These are phyloP conservation scores for Sinocyclocheilus rhinocerous DNA, from an alignment of 2,113 vertebrate species.

Conservation along the genomic window DNA sequence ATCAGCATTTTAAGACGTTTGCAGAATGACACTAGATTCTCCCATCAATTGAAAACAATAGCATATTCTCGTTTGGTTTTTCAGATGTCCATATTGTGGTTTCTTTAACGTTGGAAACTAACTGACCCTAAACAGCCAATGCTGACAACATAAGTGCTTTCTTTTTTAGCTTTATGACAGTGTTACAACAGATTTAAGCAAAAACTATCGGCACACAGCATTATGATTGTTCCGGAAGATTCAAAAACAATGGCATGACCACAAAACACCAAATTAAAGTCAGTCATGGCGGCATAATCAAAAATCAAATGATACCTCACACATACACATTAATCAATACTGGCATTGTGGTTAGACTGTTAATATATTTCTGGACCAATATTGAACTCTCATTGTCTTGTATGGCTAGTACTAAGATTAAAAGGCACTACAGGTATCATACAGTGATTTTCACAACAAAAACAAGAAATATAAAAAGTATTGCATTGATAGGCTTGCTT, in stretches of 20 bases:
- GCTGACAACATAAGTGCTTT: neutral
- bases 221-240: neutral
- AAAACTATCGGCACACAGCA: neutral
- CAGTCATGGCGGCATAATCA: neutral
- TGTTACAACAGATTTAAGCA: neutral
- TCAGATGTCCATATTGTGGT: neutral
- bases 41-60: neutral
- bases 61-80: neutral
- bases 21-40: neutral
- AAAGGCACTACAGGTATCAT: constrained; percentile 41
- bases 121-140: neutral
- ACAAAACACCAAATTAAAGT: neutral
- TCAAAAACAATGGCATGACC: neutral
- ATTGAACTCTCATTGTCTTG: neutral
- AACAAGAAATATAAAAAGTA: constrained; percentile 13
- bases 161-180: too few species aligned
- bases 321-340: neutral
- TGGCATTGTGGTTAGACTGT: constrained; percentile 23
- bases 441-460: neutral
- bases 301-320: neutral
- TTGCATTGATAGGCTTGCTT: constrained; percentile 54
- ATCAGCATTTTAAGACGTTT: constrained; percentile 28
- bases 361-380: neutral
- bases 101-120: neutral
- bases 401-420: neutral